Evolutionary conservation across 2,888 invertebrate genomes (phyloP), one percentile per base, ranked within the genome.

Genomic region (Allygus modestus): DNA sequence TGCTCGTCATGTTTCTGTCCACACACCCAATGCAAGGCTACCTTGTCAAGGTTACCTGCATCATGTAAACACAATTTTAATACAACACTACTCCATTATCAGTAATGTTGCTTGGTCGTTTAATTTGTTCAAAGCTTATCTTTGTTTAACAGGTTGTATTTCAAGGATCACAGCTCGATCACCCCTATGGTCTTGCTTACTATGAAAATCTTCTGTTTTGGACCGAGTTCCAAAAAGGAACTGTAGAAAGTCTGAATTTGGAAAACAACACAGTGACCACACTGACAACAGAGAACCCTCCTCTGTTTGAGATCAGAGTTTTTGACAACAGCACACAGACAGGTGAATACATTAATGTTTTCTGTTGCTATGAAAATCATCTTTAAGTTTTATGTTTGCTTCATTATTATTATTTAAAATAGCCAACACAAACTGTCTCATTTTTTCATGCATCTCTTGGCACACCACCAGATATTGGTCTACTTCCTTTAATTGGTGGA

Each of bases 151-250:
- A 91, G 89, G 88, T 93, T 82, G 90, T 95, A 54, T 91, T 92
- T 82, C 90, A 88, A 15, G 86, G 91, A 84, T 88, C 90, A 69
- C 90, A 91, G 15, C 89, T 94, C 83, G 92, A 93, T 82, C 94
- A 94, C 89, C 96, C 96, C 0, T 94, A 94, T 90, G 94, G 96
- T 0, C 91, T 96, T 77, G 94, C 94, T 12, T 91, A 93, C 83
- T 92, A 93, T 88, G 93, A 94, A 86, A 93, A 93, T 58, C 91
- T 91, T 82, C 90, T 96, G 54, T 93, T 93, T 89, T 96, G 94
- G 94, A 94, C 94, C 87, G 96, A 96, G 90, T 94, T 93, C 89
- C 92, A 92, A 87, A 92, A 93, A 88, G 95, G 94, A 84, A 91
- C 91, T 1, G 91, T 94, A 0, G 91, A 92, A 88, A 90, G 91